phyloP scores from a whole-genome alignment of 2,113 vertebrate genomes.

The Siniperca knerii region DNA sequence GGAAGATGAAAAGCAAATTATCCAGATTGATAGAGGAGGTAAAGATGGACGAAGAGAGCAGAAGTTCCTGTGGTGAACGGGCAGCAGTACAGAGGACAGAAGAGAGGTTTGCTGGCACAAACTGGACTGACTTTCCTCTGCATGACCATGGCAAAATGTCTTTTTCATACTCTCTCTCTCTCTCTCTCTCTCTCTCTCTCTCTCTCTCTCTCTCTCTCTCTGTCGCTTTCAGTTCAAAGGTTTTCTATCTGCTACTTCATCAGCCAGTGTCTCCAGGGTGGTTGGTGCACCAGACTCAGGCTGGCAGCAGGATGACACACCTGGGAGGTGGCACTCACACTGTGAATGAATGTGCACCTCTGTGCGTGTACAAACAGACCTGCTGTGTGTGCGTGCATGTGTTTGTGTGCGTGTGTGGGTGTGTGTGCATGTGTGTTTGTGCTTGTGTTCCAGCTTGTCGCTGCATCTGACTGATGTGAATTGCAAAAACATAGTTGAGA shows the following conservation, averaged over 20 bases:
- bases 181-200: neutral
- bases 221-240: conserved; percentile 55
- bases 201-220: neutral
- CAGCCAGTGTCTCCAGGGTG: conserved; percentile 59
- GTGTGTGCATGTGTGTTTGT: conserved; percentile 9
- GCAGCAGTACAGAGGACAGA: conserved; percentile 50
- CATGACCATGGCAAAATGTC: conserved; percentile 50
- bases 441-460: conserved; percentile 7
- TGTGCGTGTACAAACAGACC: conserved; percentile 21
- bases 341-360: conserved; percentile 39
- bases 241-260: conserved; percentile 72
- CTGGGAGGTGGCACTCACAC: conserved; percentile 33
- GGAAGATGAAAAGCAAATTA: conserved; percentile 12
- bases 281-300: conserved; percentile 42
- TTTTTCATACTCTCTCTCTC: conserved; percentile 6
- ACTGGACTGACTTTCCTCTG: conserved; percentile 53
- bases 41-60: conserved; percentile 39
- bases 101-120: conserved; percentile 55
- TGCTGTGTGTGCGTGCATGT: conserved; percentile 14
- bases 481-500: conserved; percentile 28
- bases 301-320: conserved; percentile 56
- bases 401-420: conserved; percentile 10
- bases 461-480: conserved; percentile 12
- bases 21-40: conserved; percentile 19
- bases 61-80: conserved; percentile 33